Base-by-base conservation (phyloP, 1,140 invertebrate species). In the Drosophila busckii region DNA sequence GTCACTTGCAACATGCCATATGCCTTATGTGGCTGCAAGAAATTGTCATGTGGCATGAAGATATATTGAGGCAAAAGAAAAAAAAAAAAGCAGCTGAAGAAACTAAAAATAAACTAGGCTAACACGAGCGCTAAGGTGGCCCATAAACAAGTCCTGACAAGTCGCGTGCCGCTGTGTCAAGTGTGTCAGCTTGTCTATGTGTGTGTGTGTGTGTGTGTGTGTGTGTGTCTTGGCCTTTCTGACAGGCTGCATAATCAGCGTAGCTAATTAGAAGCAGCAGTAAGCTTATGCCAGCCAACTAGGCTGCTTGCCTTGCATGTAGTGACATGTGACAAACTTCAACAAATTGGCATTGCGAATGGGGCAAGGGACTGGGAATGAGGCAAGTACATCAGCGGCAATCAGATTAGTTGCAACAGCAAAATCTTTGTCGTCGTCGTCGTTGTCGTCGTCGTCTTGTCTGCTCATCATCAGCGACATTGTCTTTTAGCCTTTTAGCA, bases 311-410 rank as follows among this genome's bases (percentile, higher is more conserved):
- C 6, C 26, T 26, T 26, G 8, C n/a, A n/a, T 28, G n/a, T 15
- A 26, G 12, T 26, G 31, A 9, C 15, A 2, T 20, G 22, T 19
- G 20, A 15, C 20, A 80, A 76, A 80, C 68, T 78, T 73, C 67
- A 62, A 45, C 67, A 78, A 78, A 80, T 78, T 78, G 71, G 67
- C 62, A 70, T n/a, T n/a, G n/a, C n/a, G n/a, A n/a, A n/a, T n/a
- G n/a, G n/a, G n/a, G n/a, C n/a, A n/a, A n/a, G n/a, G n/a, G n/a
- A n/a, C n/a, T n/a, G n/a, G n/a, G n/a, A n/a, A n/a, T 29, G 44
- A 52, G 71, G 52, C 49, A 54, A 46, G 46, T 50, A 58, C 67
- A 78, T 63, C 67, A 44, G n/a, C 42, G 60, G 67, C 73, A 78
- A 78, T 78, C 73, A 64, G 71, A 78, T 78, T 78, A 78, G n/a